Percentiles rank a stretch among this genome's conserved stretches.
Conservation (phyloP, 2,797 vertebrate genomes). For the Alcedo atthis region DNA sequence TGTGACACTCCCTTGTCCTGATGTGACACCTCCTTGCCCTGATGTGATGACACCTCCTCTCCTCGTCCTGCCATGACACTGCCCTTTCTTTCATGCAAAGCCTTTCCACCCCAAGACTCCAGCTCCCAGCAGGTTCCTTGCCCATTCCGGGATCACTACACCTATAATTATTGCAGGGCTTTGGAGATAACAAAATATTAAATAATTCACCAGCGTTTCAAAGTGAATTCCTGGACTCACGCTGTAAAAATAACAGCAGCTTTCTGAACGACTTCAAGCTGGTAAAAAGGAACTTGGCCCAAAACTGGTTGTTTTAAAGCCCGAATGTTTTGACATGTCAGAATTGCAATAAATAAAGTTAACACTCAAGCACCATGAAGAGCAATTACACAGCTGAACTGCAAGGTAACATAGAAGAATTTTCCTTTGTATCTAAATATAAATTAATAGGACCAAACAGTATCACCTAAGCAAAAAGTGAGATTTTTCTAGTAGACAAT, state of each 20-base stretch:
- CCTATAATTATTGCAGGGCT: background rate
- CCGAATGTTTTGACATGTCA: background rate
- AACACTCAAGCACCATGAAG: background rate
- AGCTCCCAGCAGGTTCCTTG: background rate
- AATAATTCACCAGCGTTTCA: background rate
- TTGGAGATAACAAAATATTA: background rate
- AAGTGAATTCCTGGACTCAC: background rate
- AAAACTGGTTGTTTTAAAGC: background rate
- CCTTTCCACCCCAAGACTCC: background rate
- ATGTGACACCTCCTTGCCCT: background rate
- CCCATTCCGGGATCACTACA: background rate
- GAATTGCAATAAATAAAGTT: background rate
- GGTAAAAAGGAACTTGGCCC: background rate
- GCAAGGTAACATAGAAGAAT: background rate
- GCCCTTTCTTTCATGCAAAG: background rate
- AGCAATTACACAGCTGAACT: background rate
- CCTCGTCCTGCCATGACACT: background rate
- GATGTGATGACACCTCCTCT: background rate
- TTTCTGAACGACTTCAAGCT: background rate
- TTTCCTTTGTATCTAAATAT: background rate
- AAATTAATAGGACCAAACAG: background rate
- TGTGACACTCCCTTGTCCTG: background rate
- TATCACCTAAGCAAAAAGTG: background rate
- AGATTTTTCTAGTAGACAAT: background rate
- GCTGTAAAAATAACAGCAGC: background rate